These are phyloP conservation scores for Helobdella robusta DNA, from an alignment of 2,888 invertebrate species.

Conservation along the genomic window DNA sequence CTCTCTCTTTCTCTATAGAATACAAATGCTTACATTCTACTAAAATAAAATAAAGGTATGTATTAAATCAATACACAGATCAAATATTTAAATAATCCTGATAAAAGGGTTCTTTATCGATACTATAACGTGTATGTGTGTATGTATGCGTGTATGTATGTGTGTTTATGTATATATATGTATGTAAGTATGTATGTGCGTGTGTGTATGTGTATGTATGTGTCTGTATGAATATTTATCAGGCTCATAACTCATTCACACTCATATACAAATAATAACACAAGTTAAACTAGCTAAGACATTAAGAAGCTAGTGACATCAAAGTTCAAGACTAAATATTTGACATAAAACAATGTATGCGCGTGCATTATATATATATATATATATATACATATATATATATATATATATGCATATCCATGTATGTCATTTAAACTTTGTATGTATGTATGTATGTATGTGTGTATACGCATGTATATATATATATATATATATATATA, in stretches of 20 bases:
- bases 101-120: no score
- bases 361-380: neutral
- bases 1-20: no score
- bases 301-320: no score
- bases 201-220: slow-evolving; percentile 8
- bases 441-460: slow-evolving; percentile 9
- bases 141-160: neutral
- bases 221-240: neutral
- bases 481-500: slow-evolving; percentile 19
- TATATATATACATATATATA: slow-evolving; percentile 25
- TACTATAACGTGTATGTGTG: slow-evolving; percentile 3
- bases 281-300: no score
- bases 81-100: no score
- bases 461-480: slow-evolving; percentile 4
- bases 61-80: no score
- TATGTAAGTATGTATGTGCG: slow-evolving; percentile 7
- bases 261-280: neutral
- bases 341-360: neutral
- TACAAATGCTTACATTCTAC: no score
- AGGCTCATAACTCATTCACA: neutral
- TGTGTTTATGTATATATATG: neutral
- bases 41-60: no score
- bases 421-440: neutral
- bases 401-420: slow-evolving; percentile 22
- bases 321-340: no score